phyloP scores from a whole-genome alignment of 2,888 invertebrate genomes.

The Margaritifera margaritifera region DNA sequence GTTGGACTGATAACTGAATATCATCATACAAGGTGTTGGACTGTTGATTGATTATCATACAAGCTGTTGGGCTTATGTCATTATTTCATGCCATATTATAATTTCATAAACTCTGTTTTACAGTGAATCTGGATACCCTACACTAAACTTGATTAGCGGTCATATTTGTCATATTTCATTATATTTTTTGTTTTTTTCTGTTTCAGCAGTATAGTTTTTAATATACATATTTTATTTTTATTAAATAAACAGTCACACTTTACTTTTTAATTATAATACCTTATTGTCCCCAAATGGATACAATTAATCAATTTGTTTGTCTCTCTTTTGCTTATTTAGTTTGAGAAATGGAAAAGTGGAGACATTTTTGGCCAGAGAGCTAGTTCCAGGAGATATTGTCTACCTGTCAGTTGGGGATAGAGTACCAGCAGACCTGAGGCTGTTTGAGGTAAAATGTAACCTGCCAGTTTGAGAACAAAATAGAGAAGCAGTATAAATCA shows the following conservation, averaged over 20 bases:
- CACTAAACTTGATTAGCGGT: neutral
- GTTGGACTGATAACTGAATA: no score
- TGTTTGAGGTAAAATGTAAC: conserved; percentile 81
- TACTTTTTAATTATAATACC: no score
- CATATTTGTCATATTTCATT: no score
- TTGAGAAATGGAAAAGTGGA: conserved; percentile 89
- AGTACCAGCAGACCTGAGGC: conserved; percentile 95
- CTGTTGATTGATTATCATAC: no score
- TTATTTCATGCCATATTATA: conserved; percentile 2
- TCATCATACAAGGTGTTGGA: neutral
- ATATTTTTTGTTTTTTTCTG: no score
- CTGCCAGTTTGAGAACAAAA: no score
- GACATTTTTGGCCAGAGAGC: conserved; percentile 92
- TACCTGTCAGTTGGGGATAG: conserved; percentile 94
- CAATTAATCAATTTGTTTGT: no score
- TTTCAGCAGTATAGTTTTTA: no score
- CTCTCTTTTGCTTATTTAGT: conserved; percentile 75
- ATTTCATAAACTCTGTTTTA: neutral
- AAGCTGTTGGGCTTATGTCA: neutral
- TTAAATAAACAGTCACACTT: no score
- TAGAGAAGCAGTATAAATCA: no score
- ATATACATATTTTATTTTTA: no score
- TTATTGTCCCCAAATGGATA: no score
- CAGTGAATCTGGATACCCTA: neutral
- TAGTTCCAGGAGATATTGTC: conserved; percentile 98